Conservation (phyloP, 2,888 invertebrate species). For the Cheilosia urbana region DNA sequence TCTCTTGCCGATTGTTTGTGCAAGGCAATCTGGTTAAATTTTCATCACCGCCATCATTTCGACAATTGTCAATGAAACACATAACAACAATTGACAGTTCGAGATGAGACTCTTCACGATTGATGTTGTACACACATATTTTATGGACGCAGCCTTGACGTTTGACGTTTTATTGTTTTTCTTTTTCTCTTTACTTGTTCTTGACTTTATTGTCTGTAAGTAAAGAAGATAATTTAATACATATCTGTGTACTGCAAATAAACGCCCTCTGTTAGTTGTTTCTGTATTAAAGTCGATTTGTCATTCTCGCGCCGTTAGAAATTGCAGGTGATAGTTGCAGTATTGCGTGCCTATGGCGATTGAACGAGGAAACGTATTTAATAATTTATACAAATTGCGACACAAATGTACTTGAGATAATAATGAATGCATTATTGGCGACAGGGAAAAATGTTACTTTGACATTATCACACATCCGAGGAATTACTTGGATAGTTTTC, state of each 20-base stretch:
- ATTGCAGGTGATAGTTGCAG: conserved; percentile 40
- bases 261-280: conserved; percentile 39
- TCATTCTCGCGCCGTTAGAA: conserved; percentile 17
- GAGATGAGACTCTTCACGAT: conserved; percentile 30
- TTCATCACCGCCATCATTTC: conserved; percentile 24
- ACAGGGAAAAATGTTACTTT: conserved; percentile 57
- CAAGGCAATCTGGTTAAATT: conserved; percentile 60
- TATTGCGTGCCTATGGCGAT: conserved; percentile 31
- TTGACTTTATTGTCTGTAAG: conserved; percentile 30
- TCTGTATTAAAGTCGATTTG: conserved; percentile 15
- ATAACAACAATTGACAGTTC: conserved; percentile 22
- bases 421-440: conserved; percentile 66
- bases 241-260: neutral
- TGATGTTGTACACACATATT: neutral
- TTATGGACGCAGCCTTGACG: conserved; percentile 56
- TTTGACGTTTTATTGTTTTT: conserved; percentile 47
- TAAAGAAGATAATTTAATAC: neutral
- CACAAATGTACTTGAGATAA: conserved; percentile 69
- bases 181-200: conserved; percentile 3
- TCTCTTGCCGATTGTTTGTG: conserved; percentile 44
- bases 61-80: conserved; percentile 38
- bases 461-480: conserved; percentile 60
- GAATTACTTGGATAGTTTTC: conserved; percentile 9
- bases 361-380: conserved; percentile 64
- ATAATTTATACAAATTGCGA: conserved; percentile 71